Conservation (phyloP, 2,113 vertebrate genomes). For the Protobothrops mucrosquamatus region DNA sequence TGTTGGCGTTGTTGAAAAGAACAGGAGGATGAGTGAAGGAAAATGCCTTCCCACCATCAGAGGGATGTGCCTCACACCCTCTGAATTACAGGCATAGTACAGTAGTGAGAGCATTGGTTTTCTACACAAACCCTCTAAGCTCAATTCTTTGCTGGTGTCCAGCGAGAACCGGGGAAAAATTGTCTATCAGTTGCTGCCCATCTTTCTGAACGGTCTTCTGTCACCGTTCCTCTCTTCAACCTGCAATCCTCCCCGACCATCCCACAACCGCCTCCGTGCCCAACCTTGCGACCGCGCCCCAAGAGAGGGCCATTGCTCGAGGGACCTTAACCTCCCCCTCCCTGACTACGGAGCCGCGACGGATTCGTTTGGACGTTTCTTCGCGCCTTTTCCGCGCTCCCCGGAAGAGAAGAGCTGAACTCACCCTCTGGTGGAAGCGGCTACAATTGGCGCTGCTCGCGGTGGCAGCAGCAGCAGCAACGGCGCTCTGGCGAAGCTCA, state of each 20-base stretch:
- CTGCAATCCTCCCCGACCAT: neutral
- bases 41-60: neutral
- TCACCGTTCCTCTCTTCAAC: neutral
- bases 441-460: constrained; percentile 41
- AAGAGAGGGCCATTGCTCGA: neutral
- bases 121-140: neutral
- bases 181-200: neutral
- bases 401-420: constrained; percentile 21
- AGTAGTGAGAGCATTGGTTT: neutral
- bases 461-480: constrained; percentile 32
- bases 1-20: neutral
- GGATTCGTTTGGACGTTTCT: neutral
- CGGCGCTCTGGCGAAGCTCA: constrained; percentile 84
- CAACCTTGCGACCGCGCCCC: neutral
- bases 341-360: no score
- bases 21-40: neutral
- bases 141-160: neutral
- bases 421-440: constrained; percentile 64
- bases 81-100: neutral
- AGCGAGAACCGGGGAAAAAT: neutral
- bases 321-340: neutral
- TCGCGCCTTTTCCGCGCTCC: neutral
- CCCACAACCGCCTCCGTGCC: neutral
- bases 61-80: neutral
- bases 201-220: neutral